phyloP scores from a whole-genome alignment of 2,888 invertebrate species.

The Netelia inedita region DNA sequence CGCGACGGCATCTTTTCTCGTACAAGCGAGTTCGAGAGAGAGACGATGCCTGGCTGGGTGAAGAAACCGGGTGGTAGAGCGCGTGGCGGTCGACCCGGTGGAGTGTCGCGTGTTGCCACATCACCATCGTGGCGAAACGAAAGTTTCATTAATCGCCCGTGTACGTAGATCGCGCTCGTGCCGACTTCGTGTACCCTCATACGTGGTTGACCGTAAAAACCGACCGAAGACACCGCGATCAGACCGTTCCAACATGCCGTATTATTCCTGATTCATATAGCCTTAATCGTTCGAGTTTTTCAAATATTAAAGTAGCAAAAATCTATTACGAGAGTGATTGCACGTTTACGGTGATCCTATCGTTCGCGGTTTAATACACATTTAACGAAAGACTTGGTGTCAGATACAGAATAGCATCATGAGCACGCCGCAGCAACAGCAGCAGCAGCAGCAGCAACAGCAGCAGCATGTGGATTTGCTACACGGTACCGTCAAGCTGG shows the following conservation, averaged over 20 bases:
- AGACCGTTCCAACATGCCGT: slow-evolving; percentile 77
- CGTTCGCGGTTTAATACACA: slow-evolving; percentile 43
- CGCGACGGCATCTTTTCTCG: slow-evolving; percentile 1
- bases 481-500: slow-evolving; percentile 88
- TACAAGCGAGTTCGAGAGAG: neutral
- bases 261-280: slow-evolving; percentile 71
- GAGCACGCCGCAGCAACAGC: slow-evolving; percentile 72
- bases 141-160: slow-evolving; percentile 77
- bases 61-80: slow-evolving; percentile 70
- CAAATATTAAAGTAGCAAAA: neutral
- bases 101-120: slow-evolving; percentile 84
- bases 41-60: slow-evolving; percentile 24
- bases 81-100: slow-evolving; percentile 72
- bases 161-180: slow-evolving; percentile 81
- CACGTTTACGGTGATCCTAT: neutral
- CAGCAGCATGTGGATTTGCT: slow-evolving; percentile 85
- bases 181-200: slow-evolving; percentile 73
- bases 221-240: slow-evolving; percentile 41
- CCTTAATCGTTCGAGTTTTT: neutral
- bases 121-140: slow-evolving; percentile 81
- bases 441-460: slow-evolving; percentile 72
- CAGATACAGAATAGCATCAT: slow-evolving; percentile 66
- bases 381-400: slow-evolving; percentile 50
- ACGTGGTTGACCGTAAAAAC: slow-evolving; percentile 78
- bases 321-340: neutral